Evolutionary conservation across 2,113 vertebrate genomes (phyloP), one percentile per base, ranked within the genome.

Genomic region (Pelecanoides urinatrix): DNA sequence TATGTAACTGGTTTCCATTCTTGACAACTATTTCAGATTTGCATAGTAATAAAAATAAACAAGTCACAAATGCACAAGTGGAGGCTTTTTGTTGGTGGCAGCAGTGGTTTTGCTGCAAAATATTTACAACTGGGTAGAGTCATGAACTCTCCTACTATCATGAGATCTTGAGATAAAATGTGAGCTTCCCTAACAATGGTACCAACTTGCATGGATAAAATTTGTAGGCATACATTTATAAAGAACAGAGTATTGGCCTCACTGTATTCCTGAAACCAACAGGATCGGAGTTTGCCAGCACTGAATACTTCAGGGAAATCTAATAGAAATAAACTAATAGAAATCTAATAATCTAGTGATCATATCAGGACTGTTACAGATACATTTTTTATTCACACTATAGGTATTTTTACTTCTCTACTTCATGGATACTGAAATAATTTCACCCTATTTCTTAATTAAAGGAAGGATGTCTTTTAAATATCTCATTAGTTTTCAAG

Each of bases 401-500:
- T 3, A 16, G 10, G 10, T 67, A 45, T 66, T 92, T 92, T 85
- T 59, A 49, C 27, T 78, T 52, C 34, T 74, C 36, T 74, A 8
- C 18, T 74, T 72, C 19, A 68, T 6, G 3, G 58, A 65, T 75
- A 36, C 16, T 8, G 47, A 55, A 79, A 75, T 74, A 72, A 50
- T 36, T 47, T 86, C 44, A 71, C 20, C 8, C 9, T 84, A 38
- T 68, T 86, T 68, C 44, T 55, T 72, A 78, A 71, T 82, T 71
- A 75, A 67, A 87, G 30, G 45, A 72, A 93, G 25, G 45, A 67
- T 81, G 26, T 83, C 50, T 94, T 86, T 90, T 89, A 94, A 96
- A 78, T 79, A 70, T 94, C 56, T 92, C 65, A 94, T 94, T 75
- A 75, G 42, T 78, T 97, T 96, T 97, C 88, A 95, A 83, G 86